Evolutionary conservation across 2,113 vertebrate species (phyloP).

Genomic region (Aramus guarauna): DNA sequence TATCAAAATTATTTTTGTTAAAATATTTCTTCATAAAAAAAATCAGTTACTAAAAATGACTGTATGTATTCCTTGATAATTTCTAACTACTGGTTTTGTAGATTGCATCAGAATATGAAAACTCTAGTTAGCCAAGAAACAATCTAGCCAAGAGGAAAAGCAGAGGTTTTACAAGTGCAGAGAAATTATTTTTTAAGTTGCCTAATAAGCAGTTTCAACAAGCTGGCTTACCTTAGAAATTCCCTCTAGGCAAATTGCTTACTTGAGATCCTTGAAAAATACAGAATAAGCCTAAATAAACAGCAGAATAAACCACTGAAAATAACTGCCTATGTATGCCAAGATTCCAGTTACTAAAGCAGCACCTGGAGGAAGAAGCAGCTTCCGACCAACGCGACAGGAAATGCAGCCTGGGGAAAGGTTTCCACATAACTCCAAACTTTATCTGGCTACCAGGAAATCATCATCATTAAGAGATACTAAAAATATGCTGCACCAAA

Average conservation of each 20-base stretch:
- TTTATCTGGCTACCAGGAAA: slow-evolving; percentile 31
- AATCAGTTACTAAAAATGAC: background rate
- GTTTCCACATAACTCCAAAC: background rate
- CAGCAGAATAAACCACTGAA: background rate
- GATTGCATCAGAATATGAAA: background rate
- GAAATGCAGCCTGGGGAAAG: slow-evolving; percentile 44
- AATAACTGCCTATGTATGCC: background rate
- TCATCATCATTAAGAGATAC: background rate
- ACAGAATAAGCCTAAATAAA: background rate
- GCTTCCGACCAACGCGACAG: slow-evolving; percentile 1
- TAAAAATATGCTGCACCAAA: background rate
- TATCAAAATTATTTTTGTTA: background rate
- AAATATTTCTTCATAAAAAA: background rate
- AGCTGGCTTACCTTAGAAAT: background rate
- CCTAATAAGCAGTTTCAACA: background rate
- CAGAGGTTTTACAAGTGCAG: background rate
- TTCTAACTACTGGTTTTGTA: background rate
- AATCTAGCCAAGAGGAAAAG: background rate
- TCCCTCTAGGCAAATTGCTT: background rate
- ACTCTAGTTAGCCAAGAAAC: background rate
- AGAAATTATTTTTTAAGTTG: background rate
- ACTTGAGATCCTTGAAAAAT: background rate
- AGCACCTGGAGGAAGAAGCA: slow-evolving; percentile 47
- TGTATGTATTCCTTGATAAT: background rate
- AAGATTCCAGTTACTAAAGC: background rate